A percentile compares a stretch with the other conserved stretches of the same genome.
These are phyloP conservation scores for Ophion costatus DNA, from an alignment of 2,888 invertebrate species.

Conservation along the genomic window DNA sequence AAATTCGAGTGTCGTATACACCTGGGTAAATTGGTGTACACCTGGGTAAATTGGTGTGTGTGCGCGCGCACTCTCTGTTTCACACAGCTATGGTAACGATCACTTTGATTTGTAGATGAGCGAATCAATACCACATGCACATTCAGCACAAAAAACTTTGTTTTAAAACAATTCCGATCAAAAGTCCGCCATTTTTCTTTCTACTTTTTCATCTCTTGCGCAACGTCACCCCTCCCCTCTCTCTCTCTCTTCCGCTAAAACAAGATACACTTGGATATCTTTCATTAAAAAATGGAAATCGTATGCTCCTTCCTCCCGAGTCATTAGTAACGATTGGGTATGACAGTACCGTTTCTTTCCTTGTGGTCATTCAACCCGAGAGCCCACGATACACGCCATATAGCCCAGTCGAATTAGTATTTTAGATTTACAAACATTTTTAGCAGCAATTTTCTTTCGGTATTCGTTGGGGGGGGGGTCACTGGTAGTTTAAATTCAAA, in stretches of 20 bases:
- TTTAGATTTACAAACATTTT: no score
- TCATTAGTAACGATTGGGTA: conserved; percentile 56
- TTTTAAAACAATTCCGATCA: conserved; percentile 19
- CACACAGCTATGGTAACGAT: conserved; percentile 51
- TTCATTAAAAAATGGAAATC: conserved; percentile 61
- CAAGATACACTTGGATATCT: conserved; percentile 33
- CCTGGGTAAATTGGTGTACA: neutral
- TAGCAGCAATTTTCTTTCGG: no score
- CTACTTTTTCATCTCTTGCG: conserved; percentile 17
- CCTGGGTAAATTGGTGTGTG: conserved; percentile 4
- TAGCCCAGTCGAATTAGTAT: no score
- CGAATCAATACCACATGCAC: conserved; percentile 32
- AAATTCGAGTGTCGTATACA: neutral
- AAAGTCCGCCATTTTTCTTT: conserved; percentile 60
- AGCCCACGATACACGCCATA: conserved; percentile 33
- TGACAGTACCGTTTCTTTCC: conserved; percentile 58
- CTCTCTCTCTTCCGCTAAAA: conserved; percentile 30
- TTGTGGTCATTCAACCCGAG: conserved; percentile 60
- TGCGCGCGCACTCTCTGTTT: conserved; percentile 10
- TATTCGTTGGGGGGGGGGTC: no score
- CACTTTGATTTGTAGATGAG: conserved; percentile 44
- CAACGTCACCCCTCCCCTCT: conserved; percentile 29
- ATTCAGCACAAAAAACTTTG: conserved; percentile 19
- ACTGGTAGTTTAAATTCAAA: no score
- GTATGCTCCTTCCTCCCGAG: conserved; percentile 49